Percentiles rank a stretch among this genome's conserved stretches.
phyloP scores from a whole-genome alignment of 53 echinoderm and acorn worm genomes.

The Henricia sp. region DNA sequence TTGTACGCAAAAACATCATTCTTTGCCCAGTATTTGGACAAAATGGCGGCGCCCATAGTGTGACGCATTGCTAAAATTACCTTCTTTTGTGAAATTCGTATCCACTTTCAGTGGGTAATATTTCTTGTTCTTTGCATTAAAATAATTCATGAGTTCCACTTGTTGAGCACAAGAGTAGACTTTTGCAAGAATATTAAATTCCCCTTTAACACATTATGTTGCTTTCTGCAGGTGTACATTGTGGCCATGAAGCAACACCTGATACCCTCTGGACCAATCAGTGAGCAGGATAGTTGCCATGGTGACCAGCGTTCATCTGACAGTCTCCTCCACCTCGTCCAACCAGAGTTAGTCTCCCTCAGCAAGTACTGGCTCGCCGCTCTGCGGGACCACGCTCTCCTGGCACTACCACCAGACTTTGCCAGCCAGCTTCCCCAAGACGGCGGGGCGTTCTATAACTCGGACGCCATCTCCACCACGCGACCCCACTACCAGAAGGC shows the following conservation, averaged over 20 bases:
- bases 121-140: too few relatives aligned
- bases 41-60: too few relatives aligned
- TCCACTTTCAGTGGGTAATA: too few relatives aligned
- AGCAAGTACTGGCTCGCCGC: slow-evolving; percentile 98
- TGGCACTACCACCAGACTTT: slow-evolving; percentile 88
- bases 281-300: slow-evolving; percentile 5
- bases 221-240: slow-evolving; percentile 81
- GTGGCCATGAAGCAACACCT: slow-evolving; percentile 96
- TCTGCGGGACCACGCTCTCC: slow-evolving; percentile 95
- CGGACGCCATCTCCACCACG: slow-evolving; percentile 93
- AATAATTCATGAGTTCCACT: too few relatives aligned
- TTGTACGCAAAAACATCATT: too few relatives aligned
- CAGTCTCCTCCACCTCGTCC: slow-evolving; percentile 91
- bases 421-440: slow-evolving; percentile 92
- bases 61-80: too few relatives aligned
- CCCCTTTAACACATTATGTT: too few relatives aligned
- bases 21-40: too few relatives aligned
- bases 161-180: too few relatives aligned
- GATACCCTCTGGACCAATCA: slow-evolving; percentile 52
- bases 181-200: too few relatives aligned
- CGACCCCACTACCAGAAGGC: slow-evolving; percentile 96
- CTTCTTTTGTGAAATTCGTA: too few relatives aligned
- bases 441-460: slow-evolving; percentile 96
- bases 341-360: slow-evolving; percentile 85
- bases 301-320: slow-evolving; percentile 72